Conservation (phyloP, 2,888 invertebrate species). For the Hipparchia sbordonii region DNA sequence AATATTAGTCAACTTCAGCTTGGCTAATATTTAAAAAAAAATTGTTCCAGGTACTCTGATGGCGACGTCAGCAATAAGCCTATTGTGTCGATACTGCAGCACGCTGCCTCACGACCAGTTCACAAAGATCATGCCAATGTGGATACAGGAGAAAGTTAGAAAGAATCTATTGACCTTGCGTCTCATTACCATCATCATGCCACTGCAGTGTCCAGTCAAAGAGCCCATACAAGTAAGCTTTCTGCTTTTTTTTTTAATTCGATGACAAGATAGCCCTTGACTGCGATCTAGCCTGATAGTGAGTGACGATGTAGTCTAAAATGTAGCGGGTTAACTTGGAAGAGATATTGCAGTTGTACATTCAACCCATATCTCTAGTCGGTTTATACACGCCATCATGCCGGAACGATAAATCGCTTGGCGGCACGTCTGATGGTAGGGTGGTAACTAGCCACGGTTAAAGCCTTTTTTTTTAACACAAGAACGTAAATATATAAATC, state of each 20-base stretch:
- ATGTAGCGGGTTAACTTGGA: too few species aligned
- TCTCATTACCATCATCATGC: conserved; percentile 86
- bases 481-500: too few species aligned
- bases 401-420: too few species aligned
- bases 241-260: not conserved
- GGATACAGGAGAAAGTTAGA: conserved; percentile 55
- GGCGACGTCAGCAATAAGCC: conserved; percentile 84
- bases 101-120: conserved; percentile 91
- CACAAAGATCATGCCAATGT: conserved; percentile 78
- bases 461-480: too few species aligned
- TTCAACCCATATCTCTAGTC: too few species aligned
- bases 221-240: conserved; percentile 85
- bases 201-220: conserved; percentile 89
- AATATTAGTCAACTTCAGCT: too few species aligned
- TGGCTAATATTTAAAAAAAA: too few species aligned
- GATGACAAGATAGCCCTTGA: not conserved
- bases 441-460: too few species aligned
- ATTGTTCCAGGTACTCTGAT: conserved; percentile 66
- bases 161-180: not conserved
- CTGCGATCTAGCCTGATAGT: not conserved
- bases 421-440: too few species aligned
- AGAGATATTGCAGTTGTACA: too few species aligned
- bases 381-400: too few species aligned
- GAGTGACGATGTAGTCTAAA: too few species aligned
- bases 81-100: conserved; percentile 92